These are phyloP conservation scores for Dicaeum eximium DNA, from an alignment of 2,113 vertebrate genomes.

Conservation along the genomic window DNA sequence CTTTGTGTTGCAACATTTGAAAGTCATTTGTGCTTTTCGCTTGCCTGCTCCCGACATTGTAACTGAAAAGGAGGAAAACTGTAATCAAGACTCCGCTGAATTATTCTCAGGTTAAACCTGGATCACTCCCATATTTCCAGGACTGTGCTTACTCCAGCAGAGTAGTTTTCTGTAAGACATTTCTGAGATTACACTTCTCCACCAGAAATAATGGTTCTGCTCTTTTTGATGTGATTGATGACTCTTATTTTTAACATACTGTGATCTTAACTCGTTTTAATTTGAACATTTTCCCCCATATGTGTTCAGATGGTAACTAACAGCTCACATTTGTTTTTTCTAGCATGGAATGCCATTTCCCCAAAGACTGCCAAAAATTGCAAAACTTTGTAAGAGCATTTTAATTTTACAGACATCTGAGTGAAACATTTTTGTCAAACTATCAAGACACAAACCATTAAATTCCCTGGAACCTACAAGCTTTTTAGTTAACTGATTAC, in stretches of 20 bases:
- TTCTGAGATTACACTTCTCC: not conserved
- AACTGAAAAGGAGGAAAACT: not conserved
- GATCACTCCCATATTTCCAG: accelerated
- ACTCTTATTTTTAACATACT: slow-evolving; percentile 46
- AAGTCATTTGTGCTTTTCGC: not conserved
- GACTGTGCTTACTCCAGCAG: not conserved
- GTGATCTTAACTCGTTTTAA: slow-evolving; percentile 18
- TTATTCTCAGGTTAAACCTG: too few species aligned
- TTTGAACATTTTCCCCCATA: not conserved
- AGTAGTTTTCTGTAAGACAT: not conserved
- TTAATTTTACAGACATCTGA: slow-evolving; percentile 29
- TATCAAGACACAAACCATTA: slow-evolving; percentile 30
- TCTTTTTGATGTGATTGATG: not conserved
- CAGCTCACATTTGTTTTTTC: slow-evolving; percentile 20
- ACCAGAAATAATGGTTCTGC: not conserved
- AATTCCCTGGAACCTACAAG: not conserved
- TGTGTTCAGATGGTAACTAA: not conserved
- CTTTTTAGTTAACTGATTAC: slow-evolving; percentile 30
- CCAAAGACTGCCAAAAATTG: slow-evolving; percentile 18
- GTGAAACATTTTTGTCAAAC: slow-evolving; percentile 42
- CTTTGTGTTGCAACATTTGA: not conserved
- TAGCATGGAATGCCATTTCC: slow-evolving; percentile 23
- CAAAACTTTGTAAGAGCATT: slow-evolving; percentile 31
- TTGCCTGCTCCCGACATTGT: not conserved
- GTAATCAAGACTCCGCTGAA: not conserved